Evolutionary conservation across 1,140 invertebrate genomes (phyloP), one percentile per base, ranked within the genome.

Genomic region (Ditylenchus dipsaci): DNA sequence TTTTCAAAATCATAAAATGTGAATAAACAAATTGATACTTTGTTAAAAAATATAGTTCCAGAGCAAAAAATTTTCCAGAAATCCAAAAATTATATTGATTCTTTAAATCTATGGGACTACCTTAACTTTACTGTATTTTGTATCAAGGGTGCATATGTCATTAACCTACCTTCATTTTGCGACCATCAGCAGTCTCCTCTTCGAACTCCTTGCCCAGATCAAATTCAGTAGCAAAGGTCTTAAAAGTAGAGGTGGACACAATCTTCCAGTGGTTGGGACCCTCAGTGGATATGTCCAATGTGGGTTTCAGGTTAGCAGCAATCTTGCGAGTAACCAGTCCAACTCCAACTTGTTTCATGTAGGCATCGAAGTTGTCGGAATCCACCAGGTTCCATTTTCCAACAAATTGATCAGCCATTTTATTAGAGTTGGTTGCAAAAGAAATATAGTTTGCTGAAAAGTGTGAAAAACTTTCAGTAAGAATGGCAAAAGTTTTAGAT

Each of bases 211-310:
- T 72, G 29, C 69, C 68, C 27, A 69, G 23, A 8, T 72, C 68
- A 30, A 69, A 69, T 21, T 69, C 68, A 15, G 26, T 61, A 3
- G 43, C 45, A n/a, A 58, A 71, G 26, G 68, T 69, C n/a, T 58
- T 69, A 15, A 69, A 72, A 26, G 65, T 69, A 19, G 68, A 69
- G 27, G 68, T 69, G 9, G 68, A 69, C 1, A 47, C 47, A 26
- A 69, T 69, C 67, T 69, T 69, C 68, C 68, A 69, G n/a, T 69
- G 68, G 29, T 69, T 43, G 33, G 33, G 33, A 8, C 68, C 68
- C n/a, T 69, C 42, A 11, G 71, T 27, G 8, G 7, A 23, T n/a
- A 69, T 53, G 15, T 69, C 69, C 17, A 69, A 26, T 5, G 17
- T 49, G 8, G 68, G 69, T 45, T 63, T 11, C 21, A 72, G 21